Evolutionary conservation across 2,113 vertebrate species (phyloP).

Genomic region (Peromyscus californicus): DNA sequence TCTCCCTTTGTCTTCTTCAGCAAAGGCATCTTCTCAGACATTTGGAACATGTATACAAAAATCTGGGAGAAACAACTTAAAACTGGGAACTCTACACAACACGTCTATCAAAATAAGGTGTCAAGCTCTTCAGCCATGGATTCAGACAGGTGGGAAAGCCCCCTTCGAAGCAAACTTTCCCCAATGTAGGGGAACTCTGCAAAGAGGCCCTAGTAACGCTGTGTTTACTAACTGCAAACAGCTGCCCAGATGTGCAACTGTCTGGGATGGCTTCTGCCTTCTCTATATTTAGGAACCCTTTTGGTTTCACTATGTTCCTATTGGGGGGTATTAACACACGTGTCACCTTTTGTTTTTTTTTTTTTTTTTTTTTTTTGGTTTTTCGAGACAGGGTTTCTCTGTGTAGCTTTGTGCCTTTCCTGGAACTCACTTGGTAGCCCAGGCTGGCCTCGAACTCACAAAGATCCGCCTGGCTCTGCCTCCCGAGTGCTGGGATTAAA

Average conservation of each 20-base stretch:
- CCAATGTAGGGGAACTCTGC: slow-evolving; percentile 60
- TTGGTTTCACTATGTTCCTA: slow-evolving; percentile 57
- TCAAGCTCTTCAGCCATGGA: not conserved
- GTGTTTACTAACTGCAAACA: slow-evolving; percentile 83
- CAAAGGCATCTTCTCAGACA: slow-evolving; percentile 40
- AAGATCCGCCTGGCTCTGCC: no score
- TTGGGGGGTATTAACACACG: slow-evolving; percentile 69
- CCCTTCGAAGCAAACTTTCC: slow-evolving; percentile 68
- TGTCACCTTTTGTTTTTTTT: slow-evolving; percentile 80
- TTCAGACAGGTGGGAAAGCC: slow-evolving; percentile 54
- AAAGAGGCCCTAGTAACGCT: slow-evolving; percentile 61
- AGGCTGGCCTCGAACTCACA: no score
- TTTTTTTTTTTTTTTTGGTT: no score
- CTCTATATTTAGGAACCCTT: slow-evolving; percentile 71
- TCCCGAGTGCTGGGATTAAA: no score
- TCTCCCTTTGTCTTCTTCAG: slow-evolving; percentile 20
- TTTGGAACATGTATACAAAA: slow-evolving; percentile 55
- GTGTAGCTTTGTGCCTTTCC: no score
- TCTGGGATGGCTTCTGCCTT: slow-evolving; percentile 79
- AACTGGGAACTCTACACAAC: slow-evolving; percentile 24
- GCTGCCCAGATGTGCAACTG: slow-evolving; percentile 81
- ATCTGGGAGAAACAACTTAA: slow-evolving; percentile 45
- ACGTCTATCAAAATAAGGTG: slow-evolving; percentile 55
- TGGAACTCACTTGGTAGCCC: no score
- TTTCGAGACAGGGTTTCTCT: no score